Evolutionary conservation across 2,888 invertebrate species (phyloP).

Genomic region (Saturnia pavonia): DNA sequence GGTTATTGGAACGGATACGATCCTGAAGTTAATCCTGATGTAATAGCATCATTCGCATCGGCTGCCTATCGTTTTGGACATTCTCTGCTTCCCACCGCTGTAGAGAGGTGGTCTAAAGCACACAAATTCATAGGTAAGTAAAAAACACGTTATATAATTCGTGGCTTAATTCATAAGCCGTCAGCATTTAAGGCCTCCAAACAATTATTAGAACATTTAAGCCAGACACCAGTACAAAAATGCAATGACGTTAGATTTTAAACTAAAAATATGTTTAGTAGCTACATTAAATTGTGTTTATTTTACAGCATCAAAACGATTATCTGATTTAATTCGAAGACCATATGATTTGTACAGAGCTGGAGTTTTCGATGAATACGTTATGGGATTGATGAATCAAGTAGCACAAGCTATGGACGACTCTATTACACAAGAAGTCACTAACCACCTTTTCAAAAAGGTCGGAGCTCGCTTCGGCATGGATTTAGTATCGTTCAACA

Average conservation of each 20-base stretch:
- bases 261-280: neutral
- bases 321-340: slow-evolving; percentile 93
- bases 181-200: neutral
- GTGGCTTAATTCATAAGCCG: neutral
- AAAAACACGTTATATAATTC: neutral
- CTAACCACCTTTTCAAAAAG: slow-evolving; percentile 95
- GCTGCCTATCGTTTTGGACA: slow-evolving; percentile 97
- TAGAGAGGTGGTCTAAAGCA: slow-evolving; percentile 96
- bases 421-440: slow-evolving; percentile 94
- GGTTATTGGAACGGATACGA: slow-evolving; percentile 93
- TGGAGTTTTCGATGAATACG: slow-evolving; percentile 94
- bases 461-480: slow-evolving; percentile 89
- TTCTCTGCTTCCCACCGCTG: slow-evolving; percentile 93
- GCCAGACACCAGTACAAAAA: neutral
- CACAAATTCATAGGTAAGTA: slow-evolving; percentile 93
- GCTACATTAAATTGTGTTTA: neutral
- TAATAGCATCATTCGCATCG: slow-evolving; percentile 94
- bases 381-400: slow-evolving; percentile 96
- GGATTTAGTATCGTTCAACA: slow-evolving; percentile 95
- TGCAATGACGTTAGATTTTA: neutral
- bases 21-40: slow-evolving; percentile 91
- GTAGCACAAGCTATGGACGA: slow-evolving; percentile 98
- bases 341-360: slow-evolving; percentile 95
- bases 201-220: neutral
- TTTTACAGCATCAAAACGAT: slow-evolving; percentile 89